These are phyloP conservation scores for Hemitrygon akajei DNA, from an alignment of 2,797 vertebrate species.

Conservation along the genomic window DNA sequence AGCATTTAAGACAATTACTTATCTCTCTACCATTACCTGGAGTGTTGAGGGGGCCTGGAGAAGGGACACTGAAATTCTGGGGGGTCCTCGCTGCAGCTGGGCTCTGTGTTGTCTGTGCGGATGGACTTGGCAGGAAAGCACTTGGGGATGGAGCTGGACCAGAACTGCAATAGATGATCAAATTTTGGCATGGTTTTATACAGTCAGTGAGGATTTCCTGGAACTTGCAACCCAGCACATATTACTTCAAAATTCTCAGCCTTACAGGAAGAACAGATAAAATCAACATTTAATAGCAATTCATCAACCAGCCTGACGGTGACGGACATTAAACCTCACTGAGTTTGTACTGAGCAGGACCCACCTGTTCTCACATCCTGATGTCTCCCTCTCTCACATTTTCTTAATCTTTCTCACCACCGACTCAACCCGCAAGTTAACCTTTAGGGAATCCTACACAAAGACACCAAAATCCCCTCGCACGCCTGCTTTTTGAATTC, in stretches of 20 bases:
- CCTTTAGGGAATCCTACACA: no score
- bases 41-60: conserved; percentile 86
- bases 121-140: conserved; percentile 91
- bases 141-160: conserved; percentile 88
- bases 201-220: not conserved
- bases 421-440: no score
- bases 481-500: no score
- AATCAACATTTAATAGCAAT: not conserved
- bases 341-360: not conserved
- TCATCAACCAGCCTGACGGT: not conserved
- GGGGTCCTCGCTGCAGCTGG: conserved; percentile 82
- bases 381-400: not conserved
- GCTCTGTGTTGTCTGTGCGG: conserved; percentile 89
- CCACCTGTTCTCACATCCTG: not conserved
- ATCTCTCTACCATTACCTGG: conserved; percentile 61
- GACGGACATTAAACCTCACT: not conserved
- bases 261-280: not conserved
- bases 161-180: conserved; percentile 61
- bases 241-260: not conserved
- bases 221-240: not conserved
- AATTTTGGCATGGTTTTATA: not conserved
- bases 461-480: no score
- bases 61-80: conserved; percentile 82
- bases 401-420: not conserved
- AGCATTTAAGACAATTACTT: not conserved